Base-by-base conservation (phyloP, 2,113 vertebrate species). In the Sinocyclocheilus grahami region DNA sequence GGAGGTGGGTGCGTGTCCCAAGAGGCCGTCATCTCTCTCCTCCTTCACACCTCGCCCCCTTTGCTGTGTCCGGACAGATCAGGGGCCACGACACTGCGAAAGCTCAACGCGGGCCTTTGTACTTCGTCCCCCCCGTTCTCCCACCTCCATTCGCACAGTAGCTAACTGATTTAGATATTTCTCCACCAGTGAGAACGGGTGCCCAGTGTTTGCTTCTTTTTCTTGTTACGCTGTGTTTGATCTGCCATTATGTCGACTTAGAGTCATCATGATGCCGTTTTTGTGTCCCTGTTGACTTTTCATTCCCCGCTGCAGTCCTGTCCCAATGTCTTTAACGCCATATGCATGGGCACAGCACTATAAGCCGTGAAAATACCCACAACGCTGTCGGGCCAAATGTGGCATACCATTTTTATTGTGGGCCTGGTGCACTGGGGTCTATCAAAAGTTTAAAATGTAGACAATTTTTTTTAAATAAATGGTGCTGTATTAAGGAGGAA, bases 391-490 rank as follows among this genome's bases (percentile, higher is more conserved):
- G 85, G 90, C 89, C 91, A 91, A 92, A 92, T 92, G 92, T 88
- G 93, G 92, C 89, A 89, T 93, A 92, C 89, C 93, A 87, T 87
- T 93, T 91, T 93, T 89, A 92, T 94, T 93, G 92, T 93, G 91
- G 91, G 86, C 91, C 92, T 90, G 89, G 79, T 88, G 91, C 92
- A 93, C 93, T 91, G 92, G 94, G 94, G 90, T 92, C 91, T 90
- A 92, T 93, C 91, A 91, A 94, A 94, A 95, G 93, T 92, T 91
- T 92, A 93, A 95, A 94, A 95, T 95, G 60, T 65, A 42, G 7
- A 6, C 1, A 9, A 1, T 89, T 94, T 95, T 95, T 94, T 92
- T 89, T 91, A 91, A 92, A 89, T 94, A 95, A 95, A 95, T 93
- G 90, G 91, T 93, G 92, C 92, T 94, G 92, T 94, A 93, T 92